These are phyloP conservation scores for Astreopora myriophthalma DNA, from an alignment of 64 coral and sea anemone species.

Conservation along the genomic window DNA sequence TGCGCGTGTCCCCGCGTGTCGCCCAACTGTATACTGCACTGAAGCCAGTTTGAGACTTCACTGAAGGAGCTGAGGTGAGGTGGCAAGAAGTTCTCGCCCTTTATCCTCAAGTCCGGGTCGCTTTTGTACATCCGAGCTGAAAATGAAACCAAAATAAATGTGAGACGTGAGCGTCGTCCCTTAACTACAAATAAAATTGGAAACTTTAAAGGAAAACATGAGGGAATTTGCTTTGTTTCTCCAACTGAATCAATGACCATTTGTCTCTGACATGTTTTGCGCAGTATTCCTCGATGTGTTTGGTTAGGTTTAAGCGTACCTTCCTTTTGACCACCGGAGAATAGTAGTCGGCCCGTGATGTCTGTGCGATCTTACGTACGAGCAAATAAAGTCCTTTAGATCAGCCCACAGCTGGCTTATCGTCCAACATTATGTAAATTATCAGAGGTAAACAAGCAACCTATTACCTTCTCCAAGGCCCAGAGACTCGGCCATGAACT, in stretches of 20 bases:
- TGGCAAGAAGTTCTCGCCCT: background rate
- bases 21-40: slow-evolving; percentile 34
- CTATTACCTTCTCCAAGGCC: slow-evolving; percentile 31
- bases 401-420: background rate
- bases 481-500: slow-evolving; percentile 7
- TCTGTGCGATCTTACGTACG: too few relatives aligned
- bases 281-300: background rate
- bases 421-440: slow-evolving; percentile 14
- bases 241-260: background rate
- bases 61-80: background rate
- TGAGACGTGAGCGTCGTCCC: background rate
- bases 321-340: too few relatives aligned
- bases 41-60: slow-evolving; percentile 38
- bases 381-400: too few relatives aligned
- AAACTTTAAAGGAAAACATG: background rate
- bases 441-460: background rate
- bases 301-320: too few relatives aligned
- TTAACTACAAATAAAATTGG: background rate
- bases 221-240: background rate
- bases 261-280: background rate
- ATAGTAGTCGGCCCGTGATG: too few relatives aligned
- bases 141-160: background rate
- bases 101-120: slow-evolving; percentile 21
- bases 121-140: slow-evolving; percentile 45
- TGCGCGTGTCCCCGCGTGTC: background rate